phyloP scores from a whole-genome alignment of 2,113 vertebrate genomes.

The Rhea pennata region DNA sequence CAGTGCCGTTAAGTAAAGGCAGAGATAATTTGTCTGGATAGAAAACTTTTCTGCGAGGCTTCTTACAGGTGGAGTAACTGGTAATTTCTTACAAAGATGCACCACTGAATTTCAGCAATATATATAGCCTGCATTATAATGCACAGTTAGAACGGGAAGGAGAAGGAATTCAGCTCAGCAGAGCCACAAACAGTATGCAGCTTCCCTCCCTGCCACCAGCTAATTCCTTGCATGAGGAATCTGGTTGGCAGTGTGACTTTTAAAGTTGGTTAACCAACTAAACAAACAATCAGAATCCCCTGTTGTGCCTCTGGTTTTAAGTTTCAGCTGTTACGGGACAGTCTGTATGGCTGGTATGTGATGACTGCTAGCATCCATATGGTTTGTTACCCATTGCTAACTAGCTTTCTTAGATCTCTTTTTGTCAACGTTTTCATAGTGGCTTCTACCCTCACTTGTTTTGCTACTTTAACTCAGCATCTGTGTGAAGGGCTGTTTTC shows the following conservation, averaged over 20 bases:
- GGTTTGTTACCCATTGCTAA: background rate
- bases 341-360: rapidly evolving
- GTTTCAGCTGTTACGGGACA: background rate
- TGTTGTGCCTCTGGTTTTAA: background rate
- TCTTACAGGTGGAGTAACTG: background rate
- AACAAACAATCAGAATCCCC: background rate
- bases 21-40: background rate
- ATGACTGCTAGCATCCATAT: background rate
- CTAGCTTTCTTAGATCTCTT: background rate
- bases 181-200: background rate
- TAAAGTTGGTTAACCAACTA: background rate
- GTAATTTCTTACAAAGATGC: background rate
- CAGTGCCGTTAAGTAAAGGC: background rate
- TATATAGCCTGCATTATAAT: background rate
- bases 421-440: background rate
- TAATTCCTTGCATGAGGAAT: background rate
- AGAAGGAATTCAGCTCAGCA: background rate
- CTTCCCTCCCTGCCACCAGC: background rate
- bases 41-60: background rate
- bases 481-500: background rate
- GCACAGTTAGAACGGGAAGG: background rate
- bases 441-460: background rate
- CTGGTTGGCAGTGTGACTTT: background rate
- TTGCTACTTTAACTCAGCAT: background rate
- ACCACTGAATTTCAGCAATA: background rate